Evolutionary conservation across 2,888 invertebrate genomes (phyloP), one percentile per base, ranked within the genome.

Genomic region (Ormyrus nitidulus): DNA sequence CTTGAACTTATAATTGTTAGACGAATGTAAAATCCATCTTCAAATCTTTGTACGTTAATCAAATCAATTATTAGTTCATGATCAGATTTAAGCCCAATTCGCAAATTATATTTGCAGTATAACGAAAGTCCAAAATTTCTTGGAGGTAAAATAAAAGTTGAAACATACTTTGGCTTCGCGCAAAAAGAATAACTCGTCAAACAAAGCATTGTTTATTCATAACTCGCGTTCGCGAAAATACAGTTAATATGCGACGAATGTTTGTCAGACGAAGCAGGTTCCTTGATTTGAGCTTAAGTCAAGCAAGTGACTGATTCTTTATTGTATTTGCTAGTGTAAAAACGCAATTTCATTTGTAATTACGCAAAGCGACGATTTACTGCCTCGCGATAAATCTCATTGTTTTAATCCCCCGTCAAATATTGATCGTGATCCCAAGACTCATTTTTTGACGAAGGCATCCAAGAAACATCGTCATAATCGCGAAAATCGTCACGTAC

Each of bases 311-410:
- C 34, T 34, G 34, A 34, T 34, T 34, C 7, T 46, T n/a, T 71
- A 34, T 64, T 64, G 13, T 51, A 5, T 9, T 73, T n/a, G 34
- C 34, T 4, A 34, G 34, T 34, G 34, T 34, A 59, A 71, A 48
- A n/a, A 51, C n/a, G 51, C 8, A 58, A 49, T 19, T 48, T 59
- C 59, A 59, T 59, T 71, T 49, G 11, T 19, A 19, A 71, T 51
- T 59, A 61, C 59, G 34, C 34, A 71, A 59, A 61, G 7, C 61
- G 0, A 34, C 19, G 19, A 71, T 71, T 71, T 71, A 61, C 59
- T 58, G n/a, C 13, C 34, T 6, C 5, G 9, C 13, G 58, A 58
- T 69, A 69, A 69, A 69, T 58, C 19, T 69, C 7, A 58, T 54
- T 48, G 34, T 44, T 48, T 34, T 58, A 69, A 69, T 69, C 58